A percentile compares a stretch with the other conserved stretches of the same genome.
phyloP scores from a whole-genome alignment of 2,113 vertebrate genomes.

The Numenius arquata region DNA sequence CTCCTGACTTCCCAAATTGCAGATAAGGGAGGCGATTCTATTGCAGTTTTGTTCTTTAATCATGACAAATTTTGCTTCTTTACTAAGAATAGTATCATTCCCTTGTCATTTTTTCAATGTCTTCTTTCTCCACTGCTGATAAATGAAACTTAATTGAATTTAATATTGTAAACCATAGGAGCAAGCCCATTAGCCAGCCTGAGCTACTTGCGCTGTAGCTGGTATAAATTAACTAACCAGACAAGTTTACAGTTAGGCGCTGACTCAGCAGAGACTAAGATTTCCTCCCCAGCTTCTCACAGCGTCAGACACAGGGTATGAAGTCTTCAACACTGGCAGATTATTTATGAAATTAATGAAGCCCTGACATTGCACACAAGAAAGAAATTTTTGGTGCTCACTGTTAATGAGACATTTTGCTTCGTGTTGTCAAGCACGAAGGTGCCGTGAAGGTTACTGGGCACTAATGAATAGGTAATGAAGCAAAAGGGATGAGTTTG shows the following conservation, averaged over 20 bases:
- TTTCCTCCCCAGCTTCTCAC: neutral
- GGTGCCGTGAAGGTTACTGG: neutral
- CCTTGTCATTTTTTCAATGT: neutral
- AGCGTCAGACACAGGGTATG: neutral
- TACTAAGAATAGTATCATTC: neutral
- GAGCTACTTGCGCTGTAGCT: rapidly evolving
- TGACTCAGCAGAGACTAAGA: neutral
- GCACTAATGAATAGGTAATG: rapidly evolving
- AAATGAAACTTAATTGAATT: slow-evolving; percentile 7
- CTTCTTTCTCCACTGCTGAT: neutral
- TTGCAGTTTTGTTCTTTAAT: neutral
- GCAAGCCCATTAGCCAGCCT: neutral
- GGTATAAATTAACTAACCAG: neutral
- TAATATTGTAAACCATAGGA: neutral
- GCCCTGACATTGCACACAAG: neutral
- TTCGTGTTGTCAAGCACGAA: neutral
- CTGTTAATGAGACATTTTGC: neutral
- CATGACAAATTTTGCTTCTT: neutral
- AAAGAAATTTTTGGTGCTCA: neutral
- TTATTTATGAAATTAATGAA: no score
- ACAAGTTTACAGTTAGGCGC: neutral
- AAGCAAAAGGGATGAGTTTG: neutral
- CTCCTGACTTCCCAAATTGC: neutral
- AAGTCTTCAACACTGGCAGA: neutral
- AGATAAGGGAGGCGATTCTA: neutral